Evolutionary conservation across 2,888 invertebrate genomes (phyloP).

Genomic region (Tachina grossa): DNA sequence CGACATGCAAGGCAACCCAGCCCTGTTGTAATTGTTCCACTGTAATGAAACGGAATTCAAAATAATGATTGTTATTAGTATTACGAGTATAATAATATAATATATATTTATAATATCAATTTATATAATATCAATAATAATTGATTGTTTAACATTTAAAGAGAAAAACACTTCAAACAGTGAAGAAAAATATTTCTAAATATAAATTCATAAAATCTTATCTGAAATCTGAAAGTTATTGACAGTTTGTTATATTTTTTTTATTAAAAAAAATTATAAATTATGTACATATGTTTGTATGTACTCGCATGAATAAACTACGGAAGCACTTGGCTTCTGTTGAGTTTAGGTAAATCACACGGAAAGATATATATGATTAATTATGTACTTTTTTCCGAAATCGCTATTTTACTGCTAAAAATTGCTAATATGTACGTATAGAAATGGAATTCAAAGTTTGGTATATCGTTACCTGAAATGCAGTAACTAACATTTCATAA

Average conservation of each 20-base stretch:
- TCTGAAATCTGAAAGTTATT: not conserved
- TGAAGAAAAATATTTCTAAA: not conserved
- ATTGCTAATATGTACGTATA: not conserved
- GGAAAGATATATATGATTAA: not conserved
- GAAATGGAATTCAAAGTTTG: not conserved
- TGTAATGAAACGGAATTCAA: slow-evolving; percentile 73
- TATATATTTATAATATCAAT: too few relatives aligned
- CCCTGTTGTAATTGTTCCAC: slow-evolving; percentile 88
- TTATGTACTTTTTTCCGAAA: too few relatives aligned
- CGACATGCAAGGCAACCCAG: slow-evolving; percentile 88
- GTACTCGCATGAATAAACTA: not conserved
- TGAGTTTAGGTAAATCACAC: not conserved
- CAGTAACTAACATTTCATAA: too few relatives aligned
- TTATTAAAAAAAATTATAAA: not conserved
- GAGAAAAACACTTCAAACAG: not conserved
- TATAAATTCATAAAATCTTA: not conserved
- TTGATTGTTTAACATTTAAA: slow-evolving; percentile 15
- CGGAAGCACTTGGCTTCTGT: not conserved
- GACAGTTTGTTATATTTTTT: not conserved
- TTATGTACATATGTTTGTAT: too few relatives aligned
- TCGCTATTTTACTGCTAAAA: too few relatives aligned
- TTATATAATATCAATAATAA: too few relatives aligned
- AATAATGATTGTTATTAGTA: not conserved
- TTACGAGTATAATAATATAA: too few relatives aligned
- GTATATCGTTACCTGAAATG: too few relatives aligned